Evolutionary conservation across 2,888 invertebrate species (phyloP), one percentile per base, ranked within the genome.

Genomic region (Drosophila mayaguana): DNA sequence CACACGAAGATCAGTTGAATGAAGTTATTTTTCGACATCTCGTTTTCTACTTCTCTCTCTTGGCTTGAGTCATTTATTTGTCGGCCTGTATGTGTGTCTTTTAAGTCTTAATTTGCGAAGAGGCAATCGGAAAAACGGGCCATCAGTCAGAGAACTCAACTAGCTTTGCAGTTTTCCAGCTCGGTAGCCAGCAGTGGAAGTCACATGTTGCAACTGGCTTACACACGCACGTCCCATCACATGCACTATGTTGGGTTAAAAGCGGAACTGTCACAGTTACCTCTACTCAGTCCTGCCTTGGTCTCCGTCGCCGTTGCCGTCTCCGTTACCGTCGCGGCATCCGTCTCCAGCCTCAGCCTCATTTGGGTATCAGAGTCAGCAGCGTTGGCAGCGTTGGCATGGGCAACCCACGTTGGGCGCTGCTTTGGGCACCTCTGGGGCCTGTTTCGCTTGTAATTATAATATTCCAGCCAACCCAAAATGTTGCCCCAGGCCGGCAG

Each of bases 391-490:
- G 36, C 66, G 76, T 54, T 63, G 45, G 36, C 70, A 50, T 67
- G 81, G 78, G 67, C 78, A 80, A 68, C 81, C 66, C 61, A 48
- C 22, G 65, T 42, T 66, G 63, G 48, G 48, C 53, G 69, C 69
- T 62, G 75, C 55, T 66, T 55, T 59, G 42, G 75, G 73, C 80
- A 80, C 79, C 89, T 81, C 70, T 75, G 89, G 86, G 86, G 86
- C 86, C 88, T 89, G 88, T 83, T 87, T 87, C 86, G 90, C 86
- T 89, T 89, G 86, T 87, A 87, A 87, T 87, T 87, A 87, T 87
- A 87, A 87, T 87, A 87, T 87, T 87, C 86, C 90, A 87, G 81
- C 86, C 86, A 87, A 88, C 86, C 86, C 90, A 88, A 89, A 87
- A 87, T 75, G 67, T 76, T 57, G 86, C 86, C 71, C 9, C 50